A percentile compares a stretch with the other conserved stretches of the same genome.
Evolutionary conservation across 2,113 vertebrate species (phyloP).

Genomic region (Marmota monax): DNA sequence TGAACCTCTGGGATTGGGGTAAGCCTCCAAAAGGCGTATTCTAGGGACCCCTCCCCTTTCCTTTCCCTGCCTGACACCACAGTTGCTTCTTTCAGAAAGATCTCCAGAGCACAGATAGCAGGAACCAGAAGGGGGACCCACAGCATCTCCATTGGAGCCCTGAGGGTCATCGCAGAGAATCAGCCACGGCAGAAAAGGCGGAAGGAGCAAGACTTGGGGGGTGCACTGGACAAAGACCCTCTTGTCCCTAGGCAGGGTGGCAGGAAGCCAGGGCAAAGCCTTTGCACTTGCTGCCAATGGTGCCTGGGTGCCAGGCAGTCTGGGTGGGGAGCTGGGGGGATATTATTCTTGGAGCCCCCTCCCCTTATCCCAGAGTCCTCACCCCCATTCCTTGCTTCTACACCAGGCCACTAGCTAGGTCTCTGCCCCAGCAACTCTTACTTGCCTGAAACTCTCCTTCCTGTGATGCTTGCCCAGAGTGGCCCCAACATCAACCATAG

Average conservation of each 20-base stretch:
- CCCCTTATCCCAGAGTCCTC: not conserved
- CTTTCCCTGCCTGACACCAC: not conserved
- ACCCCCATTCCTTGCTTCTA: not conserved
- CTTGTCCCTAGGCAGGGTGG: constrained; percentile 80
- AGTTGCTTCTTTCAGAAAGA: constrained; percentile 32
- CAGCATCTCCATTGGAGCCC: not conserved
- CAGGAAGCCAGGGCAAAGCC: constrained; percentile 80
- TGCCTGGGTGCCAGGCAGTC: constrained; percentile 77
- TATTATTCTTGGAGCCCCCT: constrained; percentile 52
- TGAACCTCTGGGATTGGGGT: not conserved
- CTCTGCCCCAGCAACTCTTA: not conserved
- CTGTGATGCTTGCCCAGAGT: not conserved
- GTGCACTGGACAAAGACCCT: constrained; percentile 76
- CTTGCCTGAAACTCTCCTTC: not conserved
- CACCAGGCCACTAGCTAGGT: constrained; percentile 42
- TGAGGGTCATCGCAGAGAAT: constrained; percentile 60
- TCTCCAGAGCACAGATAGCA: not conserved
- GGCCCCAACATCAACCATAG: not conserved
- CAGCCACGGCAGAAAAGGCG: constrained; percentile 8
- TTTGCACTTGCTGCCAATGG: constrained; percentile 75
- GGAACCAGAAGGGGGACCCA: not conserved
- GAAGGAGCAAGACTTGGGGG: constrained; percentile 28
- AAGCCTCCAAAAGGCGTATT: not conserved
- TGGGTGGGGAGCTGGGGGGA: constrained; percentile 18
- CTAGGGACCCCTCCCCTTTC: not conserved